Conservation (phyloP, 2,888 invertebrate species). For the Dasypolia templi region DNA sequence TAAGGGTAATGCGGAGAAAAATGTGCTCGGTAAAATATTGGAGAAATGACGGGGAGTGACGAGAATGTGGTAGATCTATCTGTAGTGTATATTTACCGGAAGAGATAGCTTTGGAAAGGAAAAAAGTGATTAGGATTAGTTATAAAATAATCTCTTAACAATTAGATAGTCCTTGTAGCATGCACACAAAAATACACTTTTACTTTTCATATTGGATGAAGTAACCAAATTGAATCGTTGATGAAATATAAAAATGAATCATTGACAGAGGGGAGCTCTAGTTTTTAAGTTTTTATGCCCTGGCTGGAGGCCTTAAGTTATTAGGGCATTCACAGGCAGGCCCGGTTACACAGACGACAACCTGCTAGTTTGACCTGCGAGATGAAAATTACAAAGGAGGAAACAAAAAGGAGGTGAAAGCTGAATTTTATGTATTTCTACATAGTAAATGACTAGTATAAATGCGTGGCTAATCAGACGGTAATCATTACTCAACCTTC, state of each 20-base stretch:
- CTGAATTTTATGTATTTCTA: too few relatives aligned
- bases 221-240: background rate
- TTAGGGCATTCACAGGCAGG: too few relatives aligned
- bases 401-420: too few relatives aligned
- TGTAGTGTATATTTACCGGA: background rate
- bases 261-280: too few relatives aligned
- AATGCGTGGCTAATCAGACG: background rate
- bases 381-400: too few relatives aligned
- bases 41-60: background rate
- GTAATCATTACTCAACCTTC: background rate
- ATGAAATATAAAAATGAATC: too few relatives aligned
- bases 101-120: background rate
- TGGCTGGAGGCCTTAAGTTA: too few relatives aligned
- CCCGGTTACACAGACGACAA: too few relatives aligned
- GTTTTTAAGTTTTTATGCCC: too few relatives aligned
- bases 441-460: background rate
- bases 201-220: background rate
- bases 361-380: too few relatives aligned
- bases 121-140: background rate
- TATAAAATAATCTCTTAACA: background rate
- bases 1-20: constrained; percentile 13
- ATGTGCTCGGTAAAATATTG: constrained; percentile 29
- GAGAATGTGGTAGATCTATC: background rate
- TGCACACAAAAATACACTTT: too few relatives aligned
- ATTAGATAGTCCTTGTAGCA: too few relatives aligned